Base-by-base conservation (phyloP, 2,888 invertebrate genomes). In the Coenonympha glycerion region DNA sequence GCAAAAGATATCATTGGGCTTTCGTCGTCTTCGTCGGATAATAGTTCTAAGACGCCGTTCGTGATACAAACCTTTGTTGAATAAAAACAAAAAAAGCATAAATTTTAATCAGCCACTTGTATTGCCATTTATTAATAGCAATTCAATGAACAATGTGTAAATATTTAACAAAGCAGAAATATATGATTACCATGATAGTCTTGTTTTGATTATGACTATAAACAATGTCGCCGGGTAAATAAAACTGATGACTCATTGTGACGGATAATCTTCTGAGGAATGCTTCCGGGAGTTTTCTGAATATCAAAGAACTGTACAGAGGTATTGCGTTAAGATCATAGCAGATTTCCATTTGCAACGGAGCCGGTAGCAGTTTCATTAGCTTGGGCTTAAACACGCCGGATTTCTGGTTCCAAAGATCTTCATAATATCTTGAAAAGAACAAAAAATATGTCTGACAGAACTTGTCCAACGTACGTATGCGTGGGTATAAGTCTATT, bases 11-110 rank as follows among this genome's bases (percentile, higher is more conserved):
- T 84, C 76, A 89, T 87, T 6, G 88, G 87, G 53, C 86, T 88
- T 65, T 85, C 83, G 53, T 88, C 84, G 48, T 89, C 88, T 76
- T 88, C 88, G 56, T 87, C 87, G 0, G 88, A 88, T 31, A 88
- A 65, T 34, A 88, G 67, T 62, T 88, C 87, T 48, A 89, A 61
- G 15, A 85, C 84, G 8, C 88, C 88, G 60, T 68, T 83, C 9
- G 84, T 83, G 21, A 89, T 68, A 62, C 88, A 88, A 49, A 89
- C 71, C 88, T 88, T 33, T 21, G 49, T 41, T 37, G 16, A 52
- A 52, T 42, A 33, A 6, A 50, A 33, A 46, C 33, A 46, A 34
- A 51, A 15, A 16, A 36, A 26, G 18, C 26, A 40, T 24, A 30
- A 52, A 55, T 47, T 21, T 49, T 26, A 18, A 50, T 53, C 28